These are phyloP conservation scores for Potamarius usumacintae DNA, from an alignment of 2,113 vertebrate genomes.

Conservation along the genomic window DNA sequence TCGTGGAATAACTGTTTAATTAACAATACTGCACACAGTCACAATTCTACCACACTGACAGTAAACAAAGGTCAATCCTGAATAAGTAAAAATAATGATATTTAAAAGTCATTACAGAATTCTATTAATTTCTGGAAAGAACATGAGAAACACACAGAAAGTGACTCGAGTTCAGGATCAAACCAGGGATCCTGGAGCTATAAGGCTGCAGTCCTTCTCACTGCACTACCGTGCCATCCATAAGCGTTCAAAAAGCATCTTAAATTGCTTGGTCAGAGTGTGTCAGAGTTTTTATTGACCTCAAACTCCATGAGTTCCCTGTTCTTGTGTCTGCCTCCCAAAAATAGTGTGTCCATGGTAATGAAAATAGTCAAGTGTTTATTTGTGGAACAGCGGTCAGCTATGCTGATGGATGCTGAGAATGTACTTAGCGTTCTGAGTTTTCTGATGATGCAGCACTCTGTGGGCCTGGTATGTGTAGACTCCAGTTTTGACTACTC, in stretches of 20 bases:
- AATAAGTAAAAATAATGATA: too few species aligned
- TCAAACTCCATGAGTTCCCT: neutral
- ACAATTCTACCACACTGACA: neutral
- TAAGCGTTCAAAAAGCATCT: neutral
- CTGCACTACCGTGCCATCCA: neutral
- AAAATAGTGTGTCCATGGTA: neutral
- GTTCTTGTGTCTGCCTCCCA: neutral
- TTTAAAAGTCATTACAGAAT: too few species aligned
- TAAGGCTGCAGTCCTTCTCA: neutral
- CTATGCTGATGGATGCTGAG: constrained; percentile 6
- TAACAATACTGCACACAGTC: neutral
- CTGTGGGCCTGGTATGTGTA: neutral
- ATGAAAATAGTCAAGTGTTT: neutral
- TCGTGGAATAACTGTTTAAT: too few species aligned
- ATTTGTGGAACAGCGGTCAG: constrained; percentile 14
- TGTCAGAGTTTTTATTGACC: neutral
- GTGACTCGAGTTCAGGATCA: neutral
- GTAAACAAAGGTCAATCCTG: neutral
- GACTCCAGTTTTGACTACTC: neutral
- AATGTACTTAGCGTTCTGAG: neutral
- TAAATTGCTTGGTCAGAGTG: neutral
- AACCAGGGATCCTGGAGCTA: neutral
- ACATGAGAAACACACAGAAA: neutral
- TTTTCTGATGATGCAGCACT: constrained; percentile 8
- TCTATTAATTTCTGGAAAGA: too few species aligned